Conservation (phyloP, 1,140 invertebrate species). For the Tribolium castaneum region DNA sequence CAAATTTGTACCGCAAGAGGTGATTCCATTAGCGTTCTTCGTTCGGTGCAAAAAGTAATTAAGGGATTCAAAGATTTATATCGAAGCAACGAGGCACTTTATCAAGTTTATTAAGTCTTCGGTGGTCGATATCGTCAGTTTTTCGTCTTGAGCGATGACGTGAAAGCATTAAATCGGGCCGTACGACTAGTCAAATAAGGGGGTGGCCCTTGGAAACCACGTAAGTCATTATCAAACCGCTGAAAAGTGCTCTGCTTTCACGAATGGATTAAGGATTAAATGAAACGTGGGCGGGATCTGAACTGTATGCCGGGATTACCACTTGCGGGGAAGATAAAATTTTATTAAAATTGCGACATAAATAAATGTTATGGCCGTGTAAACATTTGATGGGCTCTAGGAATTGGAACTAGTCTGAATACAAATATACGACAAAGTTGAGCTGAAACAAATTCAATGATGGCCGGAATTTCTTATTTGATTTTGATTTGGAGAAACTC, state of each 20-base stretch:
- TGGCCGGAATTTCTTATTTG: background rate
- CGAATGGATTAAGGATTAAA: background rate
- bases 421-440: background rate
- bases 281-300: background rate
- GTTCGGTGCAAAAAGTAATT: slow-evolving; percentile 28
- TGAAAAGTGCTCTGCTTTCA: too few relatives aligned
- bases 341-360: slow-evolving; percentile 19
- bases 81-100: slow-evolving; percentile 21
- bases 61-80: slow-evolving; percentile 30
- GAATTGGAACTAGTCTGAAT: background rate
- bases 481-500: background rate
- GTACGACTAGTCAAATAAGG: slow-evolving; percentile 29
- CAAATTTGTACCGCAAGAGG: slow-evolving; percentile 21
- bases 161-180: slow-evolving; percentile 22
- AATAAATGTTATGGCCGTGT: slow-evolving; percentile 22
- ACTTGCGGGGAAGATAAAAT: background rate
- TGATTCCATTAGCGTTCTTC: slow-evolving; percentile 23
- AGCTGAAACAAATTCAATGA: background rate
- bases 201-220: slow-evolving; percentile 27
- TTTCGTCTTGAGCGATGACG: slow-evolving; percentile 19
- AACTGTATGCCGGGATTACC: background rate
- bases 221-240: background rate
- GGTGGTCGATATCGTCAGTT: slow-evolving; percentile 27
- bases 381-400: slow-evolving; percentile 7
- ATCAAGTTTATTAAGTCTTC: slow-evolving; percentile 28